A percentile compares a stretch with the other conserved stretches of the same genome.
Evolutionary conservation across 1,140 invertebrate genomes (phyloP).

Genomic region (Lasioglossum baleicum): DNA sequence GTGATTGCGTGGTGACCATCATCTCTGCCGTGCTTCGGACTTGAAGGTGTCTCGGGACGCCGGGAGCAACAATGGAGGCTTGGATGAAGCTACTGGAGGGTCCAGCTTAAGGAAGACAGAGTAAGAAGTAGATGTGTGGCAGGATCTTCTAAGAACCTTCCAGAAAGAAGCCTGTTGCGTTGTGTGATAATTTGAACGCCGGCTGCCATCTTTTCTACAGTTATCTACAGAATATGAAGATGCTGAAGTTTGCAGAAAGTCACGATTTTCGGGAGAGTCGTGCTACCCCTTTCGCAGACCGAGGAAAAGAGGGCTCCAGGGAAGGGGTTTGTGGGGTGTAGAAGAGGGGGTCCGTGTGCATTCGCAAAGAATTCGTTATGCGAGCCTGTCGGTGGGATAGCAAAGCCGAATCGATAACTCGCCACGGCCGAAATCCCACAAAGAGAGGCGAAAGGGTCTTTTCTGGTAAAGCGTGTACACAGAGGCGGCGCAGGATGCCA

Average conservation of each 20-base stretch:
- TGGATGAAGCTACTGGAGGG: no score
- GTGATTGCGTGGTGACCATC: no score
- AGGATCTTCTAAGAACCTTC: no score
- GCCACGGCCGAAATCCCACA: constrained; percentile 74
- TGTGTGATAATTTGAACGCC: constrained; percentile 16
- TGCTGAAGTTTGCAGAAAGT: no score
- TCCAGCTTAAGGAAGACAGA: neutral
- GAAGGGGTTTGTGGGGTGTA: neutral
- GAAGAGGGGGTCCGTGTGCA: neutral
- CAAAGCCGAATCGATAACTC: constrained; percentile 74
- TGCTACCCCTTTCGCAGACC: neutral
- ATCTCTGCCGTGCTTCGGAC: no score
- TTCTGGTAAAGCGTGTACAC: constrained; percentile 49
- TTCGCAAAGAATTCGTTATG: constrained; percentile 52
- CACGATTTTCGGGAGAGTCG: neutral
- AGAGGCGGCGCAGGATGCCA: constrained; percentile 62
- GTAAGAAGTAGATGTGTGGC: no score
- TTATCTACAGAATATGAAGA: neutral
- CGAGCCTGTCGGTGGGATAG: constrained; percentile 44
- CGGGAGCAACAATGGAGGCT: neutral
- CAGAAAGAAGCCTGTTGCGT: constrained; percentile 27
- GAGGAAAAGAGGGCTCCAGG: constrained; percentile 3
- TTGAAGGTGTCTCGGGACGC: no score
- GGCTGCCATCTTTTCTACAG: constrained; percentile 2
- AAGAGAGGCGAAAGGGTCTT: constrained; percentile 66